Percentiles rank a stretch among this genome's conserved stretches.
Conservation (phyloP, 2,888 invertebrate genomes). For the Agelastica alni region DNA sequence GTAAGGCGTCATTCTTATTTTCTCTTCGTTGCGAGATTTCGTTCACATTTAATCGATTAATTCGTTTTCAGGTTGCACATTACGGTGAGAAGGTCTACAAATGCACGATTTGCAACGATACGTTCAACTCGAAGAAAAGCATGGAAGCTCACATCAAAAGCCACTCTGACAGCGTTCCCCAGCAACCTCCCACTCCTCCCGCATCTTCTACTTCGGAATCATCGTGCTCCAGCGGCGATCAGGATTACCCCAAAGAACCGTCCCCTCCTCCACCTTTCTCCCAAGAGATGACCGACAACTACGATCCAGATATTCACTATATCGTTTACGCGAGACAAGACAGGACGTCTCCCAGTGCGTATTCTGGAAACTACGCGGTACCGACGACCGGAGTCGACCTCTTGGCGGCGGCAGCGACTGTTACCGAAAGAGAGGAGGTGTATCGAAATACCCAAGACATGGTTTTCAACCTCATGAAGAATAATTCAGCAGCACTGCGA, state of each 20-base stretch:
- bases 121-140: slow-evolving; percentile 87
- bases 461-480: slow-evolving; percentile 51
- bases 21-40: too few species aligned
- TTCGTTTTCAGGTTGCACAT: slow-evolving; percentile 78
- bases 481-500: slow-evolving; percentile 46
- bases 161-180: slow-evolving; percentile 66
- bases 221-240: slow-evolving; percentile 52
- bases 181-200: slow-evolving; percentile 53
- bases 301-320: slow-evolving; percentile 49
- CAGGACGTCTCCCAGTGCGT: slow-evolving; percentile 41
- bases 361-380: slow-evolving; percentile 37
- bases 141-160: slow-evolving; percentile 88
- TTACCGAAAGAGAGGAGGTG: slow-evolving; percentile 53
- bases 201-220: slow-evolving; percentile 37
- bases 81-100: slow-evolving; percentile 92
- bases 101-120: slow-evolving; percentile 88
- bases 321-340: slow-evolving; percentile 47
- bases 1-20: too few species aligned
- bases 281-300: slow-evolving; percentile 35
- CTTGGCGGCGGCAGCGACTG: slow-evolving; percentile 56
- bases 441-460: slow-evolving; percentile 42
- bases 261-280: slow-evolving; percentile 39
- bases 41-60: too few species aligned
- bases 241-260: slow-evolving; percentile 55
- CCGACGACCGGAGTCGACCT: slow-evolving; percentile 52